Conservation (phyloP, 2,888 invertebrate genomes). For the Drosophila anomalata region DNA sequence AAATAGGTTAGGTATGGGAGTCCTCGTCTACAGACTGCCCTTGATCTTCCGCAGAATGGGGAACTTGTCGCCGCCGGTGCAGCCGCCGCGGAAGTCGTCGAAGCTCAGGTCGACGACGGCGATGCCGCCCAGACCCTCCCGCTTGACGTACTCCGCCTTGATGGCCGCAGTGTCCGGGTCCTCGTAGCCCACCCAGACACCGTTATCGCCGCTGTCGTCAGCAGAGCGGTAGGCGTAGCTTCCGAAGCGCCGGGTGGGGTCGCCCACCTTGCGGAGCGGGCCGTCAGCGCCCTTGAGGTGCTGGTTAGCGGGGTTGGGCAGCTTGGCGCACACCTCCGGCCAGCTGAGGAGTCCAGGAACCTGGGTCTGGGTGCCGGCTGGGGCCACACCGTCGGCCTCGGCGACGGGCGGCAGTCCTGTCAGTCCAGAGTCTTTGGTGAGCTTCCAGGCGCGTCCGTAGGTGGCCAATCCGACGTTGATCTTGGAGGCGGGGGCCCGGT, state of each 20-base stretch:
- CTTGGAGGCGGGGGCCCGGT: constrained; percentile 87
- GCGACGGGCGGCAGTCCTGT: constrained; percentile 91
- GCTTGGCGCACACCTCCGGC: constrained; percentile 91
- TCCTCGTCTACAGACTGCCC: constrained; percentile 79
- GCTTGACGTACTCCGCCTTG: constrained; percentile 89
- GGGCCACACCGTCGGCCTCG: constrained; percentile 88
- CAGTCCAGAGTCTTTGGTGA: constrained; percentile 89
- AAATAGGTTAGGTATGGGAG: neutral
- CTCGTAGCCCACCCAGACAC: constrained; percentile 93
- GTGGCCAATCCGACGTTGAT: constrained; percentile 89
- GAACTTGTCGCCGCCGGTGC: constrained; percentile 91
- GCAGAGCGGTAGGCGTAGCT: constrained; percentile 91
- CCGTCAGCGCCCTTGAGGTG: constrained; percentile 87
- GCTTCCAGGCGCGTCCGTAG: constrained; percentile 91
- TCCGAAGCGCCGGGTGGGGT: constrained; percentile 92
- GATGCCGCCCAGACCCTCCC: constrained; percentile 91
- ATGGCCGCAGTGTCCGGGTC: constrained; percentile 92
- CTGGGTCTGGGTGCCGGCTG: constrained; percentile 89
- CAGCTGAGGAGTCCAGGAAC: constrained; percentile 90
- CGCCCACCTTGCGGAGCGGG: constrained; percentile 89
- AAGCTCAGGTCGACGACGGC: constrained; percentile 90
- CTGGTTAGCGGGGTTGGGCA: constrained; percentile 87
- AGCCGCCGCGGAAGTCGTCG: constrained; percentile 93
- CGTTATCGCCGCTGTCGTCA: constrained; percentile 87
- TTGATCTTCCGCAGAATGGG: constrained; percentile 91